phyloP scores from a whole-genome alignment of 2,113 vertebrate genomes.

The Oreochromis spilurus region DNA sequence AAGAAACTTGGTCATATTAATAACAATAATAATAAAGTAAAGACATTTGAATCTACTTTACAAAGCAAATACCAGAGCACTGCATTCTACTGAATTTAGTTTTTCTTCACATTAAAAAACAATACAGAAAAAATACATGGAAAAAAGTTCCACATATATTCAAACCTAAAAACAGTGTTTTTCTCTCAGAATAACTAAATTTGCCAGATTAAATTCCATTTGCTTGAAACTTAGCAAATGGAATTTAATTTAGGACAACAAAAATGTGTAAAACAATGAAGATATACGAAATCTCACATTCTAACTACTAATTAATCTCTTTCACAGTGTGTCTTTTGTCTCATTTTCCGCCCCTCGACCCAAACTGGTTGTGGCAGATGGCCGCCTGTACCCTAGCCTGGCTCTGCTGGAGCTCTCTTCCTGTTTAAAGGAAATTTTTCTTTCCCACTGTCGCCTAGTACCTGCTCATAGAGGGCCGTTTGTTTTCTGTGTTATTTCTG shows the following conservation, averaged over 20 bases:
- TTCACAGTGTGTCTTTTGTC: neutral
- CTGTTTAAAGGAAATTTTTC: neutral
- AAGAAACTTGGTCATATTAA: neutral
- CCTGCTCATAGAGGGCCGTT: neutral
- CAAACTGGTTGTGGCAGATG: neutral
- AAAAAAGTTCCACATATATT: neutral
- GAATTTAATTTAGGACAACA: neutral
- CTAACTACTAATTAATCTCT: neutral
- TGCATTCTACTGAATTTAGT: neutral
- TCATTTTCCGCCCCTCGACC: neutral
- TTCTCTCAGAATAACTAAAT: neutral
- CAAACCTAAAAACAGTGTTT: neutral
- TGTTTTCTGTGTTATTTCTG: neutral
- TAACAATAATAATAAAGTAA: neutral
- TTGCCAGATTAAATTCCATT: neutral
- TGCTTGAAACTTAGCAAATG: neutral
- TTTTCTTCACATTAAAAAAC: neutral
- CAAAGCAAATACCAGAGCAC: neutral
- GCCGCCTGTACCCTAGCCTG: neutral
- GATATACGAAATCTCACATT: fast-evolving
- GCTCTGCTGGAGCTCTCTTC: neutral
- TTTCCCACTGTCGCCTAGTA: neutral
- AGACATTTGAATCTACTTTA: neutral
- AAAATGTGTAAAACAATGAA: neutral
- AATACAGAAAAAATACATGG: neutral